These are phyloP conservation scores for Acronicta psi DNA, from an alignment of 2,888 invertebrate species.

Conservation along the genomic window DNA sequence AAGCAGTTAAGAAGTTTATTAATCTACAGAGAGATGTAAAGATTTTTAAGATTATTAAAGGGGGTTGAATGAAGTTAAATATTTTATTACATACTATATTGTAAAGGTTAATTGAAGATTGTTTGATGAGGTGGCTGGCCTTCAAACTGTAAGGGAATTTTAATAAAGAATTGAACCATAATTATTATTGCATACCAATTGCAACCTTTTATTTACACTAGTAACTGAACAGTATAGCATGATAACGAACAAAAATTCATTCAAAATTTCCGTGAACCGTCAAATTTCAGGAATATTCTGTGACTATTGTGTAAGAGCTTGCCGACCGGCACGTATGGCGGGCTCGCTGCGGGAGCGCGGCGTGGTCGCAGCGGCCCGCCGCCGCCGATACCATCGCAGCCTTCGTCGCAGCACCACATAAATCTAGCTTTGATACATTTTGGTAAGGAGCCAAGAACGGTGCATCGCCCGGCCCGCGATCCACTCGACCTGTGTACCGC, in stretches of 20 bases:
- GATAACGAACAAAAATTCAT: slow-evolving; percentile 26
- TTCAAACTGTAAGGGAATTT: slow-evolving; percentile 11
- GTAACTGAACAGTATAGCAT: slow-evolving; percentile 11
- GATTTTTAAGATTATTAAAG: slow-evolving; percentile 65
- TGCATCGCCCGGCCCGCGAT: slow-evolving; percentile 63
- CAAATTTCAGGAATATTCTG: slow-evolving; percentile 26
- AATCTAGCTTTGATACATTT: slow-evolving; percentile 88
- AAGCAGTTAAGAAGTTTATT: slow-evolving; percentile 70
- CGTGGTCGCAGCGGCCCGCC: slow-evolving; percentile 53
- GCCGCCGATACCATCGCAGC: slow-evolving; percentile 78
- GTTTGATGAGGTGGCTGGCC: slow-evolving; percentile 27
- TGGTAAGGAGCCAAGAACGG: slow-evolving; percentile 85
- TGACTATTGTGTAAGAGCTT: slow-evolving; percentile 36
- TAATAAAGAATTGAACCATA: neutral
- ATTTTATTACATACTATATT: slow-evolving; percentile 70
- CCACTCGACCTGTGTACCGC: slow-evolving; percentile 66
- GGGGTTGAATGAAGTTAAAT: slow-evolving; percentile 51
- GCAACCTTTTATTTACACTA: too few species aligned
- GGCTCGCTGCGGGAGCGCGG: slow-evolving; percentile 48
- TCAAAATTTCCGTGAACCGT: slow-evolving; percentile 21
- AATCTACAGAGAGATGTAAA: slow-evolving; percentile 66
- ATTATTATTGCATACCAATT: too few species aligned
- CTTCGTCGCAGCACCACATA: slow-evolving; percentile 84
- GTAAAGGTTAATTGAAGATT: slow-evolving; percentile 59
- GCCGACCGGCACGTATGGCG: slow-evolving; percentile 29